phyloP scores from a whole-genome alignment of 2,113 vertebrate species.

The Cygnus atratus region DNA sequence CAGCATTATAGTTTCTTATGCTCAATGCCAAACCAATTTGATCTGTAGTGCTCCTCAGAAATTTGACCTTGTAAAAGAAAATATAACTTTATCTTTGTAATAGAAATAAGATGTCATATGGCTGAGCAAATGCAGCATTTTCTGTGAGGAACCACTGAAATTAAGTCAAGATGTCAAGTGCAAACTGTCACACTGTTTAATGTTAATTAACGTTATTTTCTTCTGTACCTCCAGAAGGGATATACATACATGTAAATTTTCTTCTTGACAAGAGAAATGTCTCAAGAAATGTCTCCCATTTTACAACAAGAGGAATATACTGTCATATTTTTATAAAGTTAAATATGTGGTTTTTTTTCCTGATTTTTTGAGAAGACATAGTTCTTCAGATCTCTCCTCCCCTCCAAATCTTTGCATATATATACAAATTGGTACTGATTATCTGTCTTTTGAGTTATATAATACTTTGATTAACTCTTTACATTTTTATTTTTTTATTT shows the following conservation, averaged over 20 bases:
- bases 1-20: slow-evolving; percentile 39
- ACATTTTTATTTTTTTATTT: neutral
- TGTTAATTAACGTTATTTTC: slow-evolving; percentile 57
- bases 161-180: slow-evolving; percentile 55
- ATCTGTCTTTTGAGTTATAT: neutral
- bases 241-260: neutral
- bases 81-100: slow-evolving; percentile 42
- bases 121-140: slow-evolving; percentile 20
- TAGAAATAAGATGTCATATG: slow-evolving; percentile 59
- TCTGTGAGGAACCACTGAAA: slow-evolving; percentile 52
- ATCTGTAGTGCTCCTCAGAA: slow-evolving; percentile 36
- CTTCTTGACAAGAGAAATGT: neutral
- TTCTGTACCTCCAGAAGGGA: neutral
- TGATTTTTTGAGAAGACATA: neutral
- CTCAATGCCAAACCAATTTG: slow-evolving; percentile 31
- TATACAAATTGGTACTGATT: neutral
- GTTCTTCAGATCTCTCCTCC: neutral
- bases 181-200: slow-evolving; percentile 1
- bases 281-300: neutral
- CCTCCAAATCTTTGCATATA: neutral
- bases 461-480: neutral
- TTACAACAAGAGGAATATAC: neutral
- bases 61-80: slow-evolving; percentile 57
- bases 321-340: neutral
- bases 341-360: fast-evolving